Evolutionary conservation across 2,797 vertebrate genomes (phyloP), one percentile per base, ranked within the genome.

Genomic region (Tenualosa thibaudeaui): DNA sequence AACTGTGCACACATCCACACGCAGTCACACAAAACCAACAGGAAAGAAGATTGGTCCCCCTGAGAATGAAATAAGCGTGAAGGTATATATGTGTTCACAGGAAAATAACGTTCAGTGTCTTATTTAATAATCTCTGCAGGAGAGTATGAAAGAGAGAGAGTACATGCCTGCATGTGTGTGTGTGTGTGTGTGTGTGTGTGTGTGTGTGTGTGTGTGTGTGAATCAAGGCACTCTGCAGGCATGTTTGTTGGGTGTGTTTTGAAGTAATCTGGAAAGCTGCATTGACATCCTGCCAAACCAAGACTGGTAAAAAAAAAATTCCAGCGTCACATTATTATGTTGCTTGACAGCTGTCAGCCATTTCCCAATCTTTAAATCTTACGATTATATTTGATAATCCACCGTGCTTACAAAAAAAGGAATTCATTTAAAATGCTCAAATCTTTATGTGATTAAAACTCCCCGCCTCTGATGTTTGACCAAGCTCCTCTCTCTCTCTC

Each of bases 281-380:
- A 89, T 92, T 92, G 93, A 94, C 92, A 91, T 93, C 91, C 92
- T 90, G 91, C 92, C 91, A 92, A 93, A 82, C 85, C 51, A 90
- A 90, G 92, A 90, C 89, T 89, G 92, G 91, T 91, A n/a, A n/a
- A n/a, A n/a, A n/a, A n/a, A n/a, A n/a, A n/a, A n/a, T n/a, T n/a
- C 9, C 17, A 91, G 90, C 93, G 91, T 89, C 90, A 91, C 91
- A 89, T 93, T 94, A 93, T 93, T 94, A 93, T 93, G 89, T 90
- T 81, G 93, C 90, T 85, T 91, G 93, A 94, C 94, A 95, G 92
- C 93, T 95, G 94, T 95, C 93, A 93, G 93, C 91, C 90, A 94
- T 94, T 94, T 94, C 92, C 90, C 94, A 94, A 94, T 94, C 94
- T 95, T 94, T 78, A 94, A 94, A 95, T 95, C 93, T 94, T 92